Percentiles rank a stretch among this genome's conserved stretches.
Evolutionary conservation across 1,140 invertebrate genomes (phyloP).

Genomic region (Scaptomyza graminum): DNA sequence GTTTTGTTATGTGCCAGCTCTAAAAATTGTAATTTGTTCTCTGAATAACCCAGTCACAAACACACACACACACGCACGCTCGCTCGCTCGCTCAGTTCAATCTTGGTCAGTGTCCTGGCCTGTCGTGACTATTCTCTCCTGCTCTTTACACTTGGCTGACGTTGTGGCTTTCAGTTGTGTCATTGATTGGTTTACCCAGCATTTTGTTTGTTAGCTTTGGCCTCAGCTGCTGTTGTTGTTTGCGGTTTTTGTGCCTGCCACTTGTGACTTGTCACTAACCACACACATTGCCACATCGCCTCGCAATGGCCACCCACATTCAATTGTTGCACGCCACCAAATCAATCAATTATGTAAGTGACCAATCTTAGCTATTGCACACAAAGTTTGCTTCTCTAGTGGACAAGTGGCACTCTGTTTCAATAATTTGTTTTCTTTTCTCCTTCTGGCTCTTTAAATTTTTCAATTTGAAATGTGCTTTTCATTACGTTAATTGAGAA

Average conservation of each 20-base stretch:
- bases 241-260: slow-evolving; percentile 53
- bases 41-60: neutral
- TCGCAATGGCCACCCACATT: slow-evolving; percentile 23
- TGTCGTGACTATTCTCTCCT: neutral
- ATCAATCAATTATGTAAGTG: slow-evolving; percentile 77
- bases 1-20: slow-evolving; percentile 48
- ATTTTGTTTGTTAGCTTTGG: slow-evolving; percentile 73
- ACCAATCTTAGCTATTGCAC: slow-evolving; percentile 48
- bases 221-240: slow-evolving; percentile 34
- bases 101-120: slow-evolving; percentile 21
- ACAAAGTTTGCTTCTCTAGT: slow-evolving; percentile 25
- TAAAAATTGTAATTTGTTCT: slow-evolving; percentile 52
- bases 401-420: neutral
- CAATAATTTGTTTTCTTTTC: slow-evolving; percentile 10
- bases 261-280: slow-evolving; percentile 35
- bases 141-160: slow-evolving; percentile 68
- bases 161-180: slow-evolving; percentile 76
- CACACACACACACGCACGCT: slow-evolving; percentile 22
- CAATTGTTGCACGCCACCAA: slow-evolving; percentile 71
- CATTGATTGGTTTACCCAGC: slow-evolving; percentile 78
- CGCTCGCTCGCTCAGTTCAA: slow-evolving; percentile 29
- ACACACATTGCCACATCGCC: slow-evolving; percentile 3
- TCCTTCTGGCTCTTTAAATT: neutral
- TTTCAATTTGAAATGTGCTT: slow-evolving; percentile 7
- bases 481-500: slow-evolving; percentile 16